Evolutionary conservation across 2,797 vertebrate species (phyloP).

Genomic region (Hippopotamyrus pictus): DNA sequence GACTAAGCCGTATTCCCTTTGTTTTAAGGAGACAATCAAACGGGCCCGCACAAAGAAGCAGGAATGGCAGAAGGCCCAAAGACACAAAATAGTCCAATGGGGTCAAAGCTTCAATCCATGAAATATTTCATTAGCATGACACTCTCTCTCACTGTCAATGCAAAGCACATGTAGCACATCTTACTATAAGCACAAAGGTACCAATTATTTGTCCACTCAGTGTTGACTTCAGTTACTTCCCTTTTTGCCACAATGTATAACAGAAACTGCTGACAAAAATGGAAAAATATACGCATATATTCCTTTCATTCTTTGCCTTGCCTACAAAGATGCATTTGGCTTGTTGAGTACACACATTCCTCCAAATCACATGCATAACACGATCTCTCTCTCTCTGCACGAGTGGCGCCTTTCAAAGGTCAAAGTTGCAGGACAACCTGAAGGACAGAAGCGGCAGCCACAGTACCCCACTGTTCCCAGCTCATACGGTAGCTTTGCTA

Average conservation of each 20-base stretch:
- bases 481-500: background rate
- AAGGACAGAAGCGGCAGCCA: conserved; percentile 62
- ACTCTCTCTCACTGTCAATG: background rate
- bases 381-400: conserved; percentile 50
- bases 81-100: background rate
- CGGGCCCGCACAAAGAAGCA: background rate
- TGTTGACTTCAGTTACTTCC: background rate
- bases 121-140: background rate
- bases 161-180: background rate
- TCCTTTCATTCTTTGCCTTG: conserved; percentile 23
- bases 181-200: background rate
- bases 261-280: conserved; percentile 17
- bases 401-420: conserved; percentile 72
- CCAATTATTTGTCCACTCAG: background rate
- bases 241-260: background rate
- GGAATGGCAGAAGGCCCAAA: background rate
- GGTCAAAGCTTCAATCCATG: background rate
- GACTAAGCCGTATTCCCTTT: background rate
- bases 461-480: conserved; percentile 51
- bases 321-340: conserved; percentile 25
- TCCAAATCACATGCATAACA: conserved; percentile 36
- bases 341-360: conserved; percentile 36
- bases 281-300: background rate
- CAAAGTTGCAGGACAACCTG: conserved; percentile 71
- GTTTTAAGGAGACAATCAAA: background rate